A percentile compares a stretch with the other conserved stretches of the same genome.
These are phyloP conservation scores for Australoheros scitulus DNA, from an alignment of 2,113 vertebrate species.

Conservation along the genomic window DNA sequence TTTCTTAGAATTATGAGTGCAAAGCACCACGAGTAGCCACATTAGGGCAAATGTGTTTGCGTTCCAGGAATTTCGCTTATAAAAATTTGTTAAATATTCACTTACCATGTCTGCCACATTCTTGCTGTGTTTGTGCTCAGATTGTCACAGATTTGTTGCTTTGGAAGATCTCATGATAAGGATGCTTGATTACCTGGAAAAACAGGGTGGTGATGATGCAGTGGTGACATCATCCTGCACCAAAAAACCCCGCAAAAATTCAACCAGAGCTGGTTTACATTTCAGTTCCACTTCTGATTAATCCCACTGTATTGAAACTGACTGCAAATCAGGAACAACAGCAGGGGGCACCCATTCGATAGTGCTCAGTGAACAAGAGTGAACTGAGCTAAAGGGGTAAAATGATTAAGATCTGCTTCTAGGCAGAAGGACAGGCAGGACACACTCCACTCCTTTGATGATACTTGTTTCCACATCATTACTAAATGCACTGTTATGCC, in stretches of 20 bases:
- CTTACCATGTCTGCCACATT: slow-evolving; percentile 61
- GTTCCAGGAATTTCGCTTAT: not conserved
- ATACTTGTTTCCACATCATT: not conserved
- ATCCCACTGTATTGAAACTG: too few relatives aligned
- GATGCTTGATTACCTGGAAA: not conserved
- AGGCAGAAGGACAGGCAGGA: too few relatives aligned
- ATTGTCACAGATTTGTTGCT: not conserved
- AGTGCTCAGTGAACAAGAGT: too few relatives aligned
- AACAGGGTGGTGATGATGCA: not conserved
- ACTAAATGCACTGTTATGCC: too few relatives aligned
- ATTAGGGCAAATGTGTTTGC: not conserved
- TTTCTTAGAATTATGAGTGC: not conserved
- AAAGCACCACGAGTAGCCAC: not conserved
- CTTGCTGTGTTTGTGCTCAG: not conserved
- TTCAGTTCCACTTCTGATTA: too few relatives aligned
- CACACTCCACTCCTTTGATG: not conserved
- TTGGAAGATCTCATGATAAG: not conserved
- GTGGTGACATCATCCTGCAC: not conserved
- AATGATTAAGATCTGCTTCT: too few relatives aligned
- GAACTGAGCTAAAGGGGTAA: too few relatives aligned
- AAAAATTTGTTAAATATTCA: not conserved
- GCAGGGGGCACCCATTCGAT: too few relatives aligned
- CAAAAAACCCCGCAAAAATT: not conserved
- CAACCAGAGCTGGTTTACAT: too few relatives aligned
- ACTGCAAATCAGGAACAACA: too few relatives aligned